Evolutionary conservation across 92 coral and sea anemone species (phyloP).

Genomic region (Pocillopora grandis): DNA sequence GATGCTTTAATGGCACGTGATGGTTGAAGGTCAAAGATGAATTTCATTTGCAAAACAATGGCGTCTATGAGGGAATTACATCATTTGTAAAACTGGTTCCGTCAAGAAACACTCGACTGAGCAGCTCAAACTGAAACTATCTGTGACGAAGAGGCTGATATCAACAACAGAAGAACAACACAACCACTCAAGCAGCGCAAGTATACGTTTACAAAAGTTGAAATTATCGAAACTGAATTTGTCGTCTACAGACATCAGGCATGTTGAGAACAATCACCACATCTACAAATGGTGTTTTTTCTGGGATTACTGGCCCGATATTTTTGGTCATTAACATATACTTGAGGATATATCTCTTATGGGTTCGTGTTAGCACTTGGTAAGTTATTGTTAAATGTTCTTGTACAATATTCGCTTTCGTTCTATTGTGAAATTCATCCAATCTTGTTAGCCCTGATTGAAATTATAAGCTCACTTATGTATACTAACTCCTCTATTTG

Average conservation of each 20-base stretch:
- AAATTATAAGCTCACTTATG: not conserved
- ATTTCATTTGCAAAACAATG: not conserved
- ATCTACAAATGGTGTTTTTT: not conserved
- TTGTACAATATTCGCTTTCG: not conserved
- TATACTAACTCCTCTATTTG: too few relatives aligned
- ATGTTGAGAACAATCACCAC: not conserved
- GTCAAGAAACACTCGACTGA: not conserved
- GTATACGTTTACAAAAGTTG: not conserved
- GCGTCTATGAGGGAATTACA: not conserved
- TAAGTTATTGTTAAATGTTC: not conserved
- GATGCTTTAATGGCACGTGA: conserved; percentile 16
- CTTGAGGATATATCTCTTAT: conserved; percentile 10
- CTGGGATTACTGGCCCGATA: not conserved
- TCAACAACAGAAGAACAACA: not conserved
- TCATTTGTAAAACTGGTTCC: not conserved
- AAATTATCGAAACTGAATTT: not conserved
- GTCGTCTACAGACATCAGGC: not conserved
- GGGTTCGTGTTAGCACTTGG: conserved; percentile 39
- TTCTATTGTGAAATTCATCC: not conserved
- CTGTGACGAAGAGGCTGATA: not conserved
- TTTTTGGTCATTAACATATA: not conserved
- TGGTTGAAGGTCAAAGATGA: conserved; percentile 25
- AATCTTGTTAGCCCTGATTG: not conserved
- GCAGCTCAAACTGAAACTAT: not conserved
- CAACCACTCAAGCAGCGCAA: not conserved